Conservation (phyloP, 2,888 invertebrate species). For the Mesoligia furuncula region DNA sequence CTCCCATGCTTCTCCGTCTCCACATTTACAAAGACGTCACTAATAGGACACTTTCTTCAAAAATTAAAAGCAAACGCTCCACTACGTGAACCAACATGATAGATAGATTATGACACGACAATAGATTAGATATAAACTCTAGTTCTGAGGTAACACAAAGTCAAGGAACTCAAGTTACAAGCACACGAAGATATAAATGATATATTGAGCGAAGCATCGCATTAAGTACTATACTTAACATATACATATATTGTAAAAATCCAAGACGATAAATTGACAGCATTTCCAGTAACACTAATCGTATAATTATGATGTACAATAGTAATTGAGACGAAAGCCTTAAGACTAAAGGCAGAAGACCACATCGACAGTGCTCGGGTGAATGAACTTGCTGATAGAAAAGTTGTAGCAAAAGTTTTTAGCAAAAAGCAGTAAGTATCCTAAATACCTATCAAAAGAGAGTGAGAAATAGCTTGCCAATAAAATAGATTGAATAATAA, state of each 20-base stretch:
- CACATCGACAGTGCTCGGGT: slow-evolving; percentile 68
- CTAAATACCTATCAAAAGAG: background rate
- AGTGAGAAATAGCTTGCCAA: background rate
- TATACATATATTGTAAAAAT: slow-evolving; percentile 79
- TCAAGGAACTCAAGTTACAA: slow-evolving; percentile 68
- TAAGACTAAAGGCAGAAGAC: slow-evolving; percentile 80
- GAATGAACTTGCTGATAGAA: slow-evolving; percentile 62
- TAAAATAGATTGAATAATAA: background rate
- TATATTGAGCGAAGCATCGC: slow-evolving; percentile 80
- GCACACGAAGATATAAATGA: slow-evolving; percentile 66
- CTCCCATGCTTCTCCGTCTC: background rate
- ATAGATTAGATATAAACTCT: slow-evolving; percentile 31
- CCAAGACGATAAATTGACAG: slow-evolving; percentile 89
- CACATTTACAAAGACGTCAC: background rate
- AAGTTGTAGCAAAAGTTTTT: slow-evolving; percentile 9
- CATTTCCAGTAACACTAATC: slow-evolving; percentile 85
- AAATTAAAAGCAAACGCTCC: slow-evolving; percentile 5
- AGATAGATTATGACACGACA: slow-evolving; percentile 32
- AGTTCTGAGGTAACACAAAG: slow-evolving; percentile 61
- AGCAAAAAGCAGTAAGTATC: background rate
- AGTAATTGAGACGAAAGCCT: slow-evolving; percentile 86
- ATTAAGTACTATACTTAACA: slow-evolving; percentile 76
- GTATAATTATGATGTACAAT: slow-evolving; percentile 80
- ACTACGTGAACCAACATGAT: slow-evolving; percentile 32
- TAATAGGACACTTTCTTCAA: background rate